Evolutionary conservation across 2,113 vertebrate genomes (phyloP), one percentile per base, ranked within the genome.

Genomic region (Tapirus terrestris): DNA sequence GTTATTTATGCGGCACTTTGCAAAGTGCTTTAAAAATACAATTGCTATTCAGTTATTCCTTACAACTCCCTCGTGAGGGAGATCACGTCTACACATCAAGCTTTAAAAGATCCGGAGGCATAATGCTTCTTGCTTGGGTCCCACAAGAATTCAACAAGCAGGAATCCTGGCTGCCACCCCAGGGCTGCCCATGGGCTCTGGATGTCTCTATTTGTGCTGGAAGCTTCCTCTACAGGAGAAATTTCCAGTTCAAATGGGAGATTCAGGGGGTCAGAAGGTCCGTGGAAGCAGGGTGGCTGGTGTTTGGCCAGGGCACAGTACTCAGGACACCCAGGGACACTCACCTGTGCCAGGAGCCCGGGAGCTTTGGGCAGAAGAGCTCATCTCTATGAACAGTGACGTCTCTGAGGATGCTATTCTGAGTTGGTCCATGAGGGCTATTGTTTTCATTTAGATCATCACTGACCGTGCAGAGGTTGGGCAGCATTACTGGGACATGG

Each of bases 21-120:
- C 80, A 84, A 93, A 91, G 89, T n/a, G 39, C 81, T 92, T 97
- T 93, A 96, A 81, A 89, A 83, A 70, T 70, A 23, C 53, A 58
- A 31, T 36, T 53, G 70, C 48, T 70, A 5, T 79, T 83, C 51
- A 27, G 56, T 45, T 87, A 51, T 61, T 70, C 51, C 73, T 33
- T 81, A 43, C 63, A 51, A 36, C 56, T n/a, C 48, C 88, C 84
- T 53, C 6, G 33, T 39, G 91, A 83, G 27, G 5, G 53, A 33
- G 43, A 25, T 33, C 25, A 11, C 5, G 61, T 79, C 80, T 65
- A 16, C 36, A 45, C 7, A 6, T 33, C 58, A 53, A 21, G 77
- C 23, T 53, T 21, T 25, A 20, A 27, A 72, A 53, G 51, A n/a
- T 65, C 48, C 0, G 1, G 33, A 85, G 53, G 51, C 36, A 16